These are phyloP conservation scores for Nomada hirtipes DNA, from an alignment of 2,888 invertebrate species.

Conservation along the genomic window DNA sequence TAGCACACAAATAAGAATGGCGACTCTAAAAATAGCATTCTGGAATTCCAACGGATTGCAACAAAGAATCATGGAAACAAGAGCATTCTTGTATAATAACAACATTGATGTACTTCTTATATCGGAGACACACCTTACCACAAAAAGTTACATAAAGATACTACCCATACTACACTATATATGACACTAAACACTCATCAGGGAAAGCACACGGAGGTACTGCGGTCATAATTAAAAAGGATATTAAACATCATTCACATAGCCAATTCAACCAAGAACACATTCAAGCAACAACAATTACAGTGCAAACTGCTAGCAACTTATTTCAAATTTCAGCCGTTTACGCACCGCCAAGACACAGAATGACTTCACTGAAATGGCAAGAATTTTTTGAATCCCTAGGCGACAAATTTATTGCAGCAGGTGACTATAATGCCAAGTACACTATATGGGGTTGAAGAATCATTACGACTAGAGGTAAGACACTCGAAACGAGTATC, in stretches of 20 bases:
- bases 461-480: too few relatives aligned
- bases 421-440: too few relatives aligned
- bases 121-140: conserved; percentile 6
- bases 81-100: neutral
- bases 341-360: neutral
- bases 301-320: neutral
- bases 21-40: neutral
- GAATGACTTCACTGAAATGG: neutral
- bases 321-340: neutral
- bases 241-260: neutral
- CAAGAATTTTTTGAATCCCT: neutral
- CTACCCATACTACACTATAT: neutral
- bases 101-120: conserved; percentile 1
- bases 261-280: neutral
- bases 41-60: neutral
- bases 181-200: neutral
- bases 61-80: neutral
- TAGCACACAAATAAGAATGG: neutral
- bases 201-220: neutral
- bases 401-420: neutral
- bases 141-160: conserved; percentile 2
- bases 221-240: neutral
- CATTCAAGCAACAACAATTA: neutral
- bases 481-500: too few relatives aligned
- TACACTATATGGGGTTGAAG: too few relatives aligned